Evolutionary conservation across 2,113 vertebrate genomes (phyloP), one percentile per base, ranked within the genome.

Genomic region (Xenotilapia caudafasciata): DNA sequence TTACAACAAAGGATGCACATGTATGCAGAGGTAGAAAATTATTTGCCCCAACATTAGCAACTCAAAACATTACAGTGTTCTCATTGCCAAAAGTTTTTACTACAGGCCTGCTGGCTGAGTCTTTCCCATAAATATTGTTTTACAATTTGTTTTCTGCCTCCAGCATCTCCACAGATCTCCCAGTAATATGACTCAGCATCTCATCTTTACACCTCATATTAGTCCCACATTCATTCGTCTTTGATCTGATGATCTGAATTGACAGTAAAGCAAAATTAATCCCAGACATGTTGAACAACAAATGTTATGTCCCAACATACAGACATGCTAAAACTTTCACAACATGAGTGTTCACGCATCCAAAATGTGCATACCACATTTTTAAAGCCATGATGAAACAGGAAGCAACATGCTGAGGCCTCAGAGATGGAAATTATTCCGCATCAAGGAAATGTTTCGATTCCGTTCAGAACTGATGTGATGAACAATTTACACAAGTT

Each of bases 331-430:
- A 88, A 85, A 49, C 10, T 5, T 10, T 79, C 60, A 91, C 90
- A 93, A 94, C 93, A 91, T 91, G 92, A 89, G 60, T 9, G 15
- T 28, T 42, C 33, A 84, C 7, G 5, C n/a, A 77, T 65, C 83
- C 80, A 89, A 93, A 94, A 94, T 93, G 92, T 92, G 88, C 45
- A 3, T 2, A 28, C 19, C 86, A 90, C 92, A 92, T 93, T 92
- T 93, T 87, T 55, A 79, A 80, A 86, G 73, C 84, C 92, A 89
- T 86, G 90, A 84, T 82, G 70, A 49, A 87, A 83, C 38, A 23
- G 19, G 28, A 56, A 75, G 51, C 92, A 91, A 83, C 92, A 89
- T 91, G 45, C 21, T 4, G 86, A 89, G 82, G 86, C 88, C 33
- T 83, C 86, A 21, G 87, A 90, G 91, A 85, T 85, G 62, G 79